Evolutionary conservation across 2,113 vertebrate genomes (phyloP).

Genomic region (Astur gentilis): DNA sequence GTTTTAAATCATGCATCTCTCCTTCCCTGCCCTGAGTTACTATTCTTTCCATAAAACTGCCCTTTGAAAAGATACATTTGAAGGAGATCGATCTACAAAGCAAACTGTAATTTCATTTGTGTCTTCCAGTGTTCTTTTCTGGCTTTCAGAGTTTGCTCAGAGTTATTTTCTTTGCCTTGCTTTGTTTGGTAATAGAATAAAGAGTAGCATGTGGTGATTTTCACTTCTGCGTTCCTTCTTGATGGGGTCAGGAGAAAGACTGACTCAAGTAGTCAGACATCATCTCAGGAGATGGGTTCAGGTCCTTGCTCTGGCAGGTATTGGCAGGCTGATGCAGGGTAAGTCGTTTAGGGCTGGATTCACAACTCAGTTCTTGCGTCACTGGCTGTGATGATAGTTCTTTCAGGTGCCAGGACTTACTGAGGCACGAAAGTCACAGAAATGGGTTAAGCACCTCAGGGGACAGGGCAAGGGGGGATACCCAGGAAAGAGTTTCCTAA

Average conservation of each 20-base stretch:
- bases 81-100: background rate
- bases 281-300: background rate
- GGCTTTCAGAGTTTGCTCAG: background rate
- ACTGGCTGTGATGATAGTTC: background rate
- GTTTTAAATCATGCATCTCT: background rate
- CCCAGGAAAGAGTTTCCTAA: background rate
- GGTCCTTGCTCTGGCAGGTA: background rate
- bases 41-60: background rate
- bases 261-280: accelerated
- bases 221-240: background rate
- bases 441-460: background rate
- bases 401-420: background rate
- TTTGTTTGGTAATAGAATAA: background rate
- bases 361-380: background rate
- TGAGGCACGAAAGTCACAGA: background rate
- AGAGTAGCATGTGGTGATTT: background rate
- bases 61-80: background rate
- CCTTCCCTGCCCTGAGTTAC: background rate
- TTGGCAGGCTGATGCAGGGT: background rate
- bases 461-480: background rate
- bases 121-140: background rate
- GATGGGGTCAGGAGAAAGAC: background rate
- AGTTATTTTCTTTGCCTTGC: background rate
- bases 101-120: background rate
- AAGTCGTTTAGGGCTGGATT: background rate